Evolutionary conservation across 2,888 invertebrate species (phyloP).

Genomic region (Didymodactylos carnosus): DNA sequence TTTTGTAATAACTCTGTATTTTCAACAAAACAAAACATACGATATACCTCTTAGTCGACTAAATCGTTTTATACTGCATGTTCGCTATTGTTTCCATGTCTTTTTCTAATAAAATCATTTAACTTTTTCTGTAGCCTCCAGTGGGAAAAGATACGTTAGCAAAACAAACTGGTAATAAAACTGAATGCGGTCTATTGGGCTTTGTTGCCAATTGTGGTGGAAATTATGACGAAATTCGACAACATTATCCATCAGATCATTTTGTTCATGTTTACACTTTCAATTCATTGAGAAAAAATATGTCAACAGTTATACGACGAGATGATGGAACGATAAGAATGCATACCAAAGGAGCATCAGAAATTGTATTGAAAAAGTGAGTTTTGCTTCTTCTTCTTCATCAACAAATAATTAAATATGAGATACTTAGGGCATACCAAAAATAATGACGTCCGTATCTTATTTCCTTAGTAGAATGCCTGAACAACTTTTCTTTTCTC

Average conservation of each 20-base stretch:
- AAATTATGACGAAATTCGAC: conserved; percentile 73
- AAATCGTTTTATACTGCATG: too few relatives aligned
- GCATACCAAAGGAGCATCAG: conserved; percentile 83
- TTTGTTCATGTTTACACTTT: conserved; percentile 63
- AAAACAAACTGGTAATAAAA: conserved; percentile 95
- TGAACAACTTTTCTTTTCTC: too few relatives aligned
- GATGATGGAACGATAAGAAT: conserved; percentile 42
- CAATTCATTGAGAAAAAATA: conserved; percentile 93
- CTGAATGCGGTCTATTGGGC: conserved; percentile 86
- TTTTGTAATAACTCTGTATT: neutral
- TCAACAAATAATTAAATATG: too few relatives aligned
- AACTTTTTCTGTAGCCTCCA: neutral
- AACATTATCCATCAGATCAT: conserved; percentile 70
- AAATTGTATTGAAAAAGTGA: conserved; percentile 47
- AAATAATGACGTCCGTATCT: too few relatives aligned
- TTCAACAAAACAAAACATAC: too few relatives aligned
- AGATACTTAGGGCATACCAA: too few relatives aligned
- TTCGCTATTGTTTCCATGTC: too few relatives aligned
- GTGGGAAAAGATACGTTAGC: conserved; percentile 39
- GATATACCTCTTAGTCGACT: too few relatives aligned
- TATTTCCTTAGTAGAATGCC: too few relatives aligned
- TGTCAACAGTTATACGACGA: conserved; percentile 82
- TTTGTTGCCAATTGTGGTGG: conserved; percentile 72
- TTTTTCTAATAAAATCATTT: too few relatives aligned
- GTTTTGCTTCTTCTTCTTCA: neutral